Conservation (phyloP, 2,797 vertebrate species). For the Halcyon badia region DNA sequence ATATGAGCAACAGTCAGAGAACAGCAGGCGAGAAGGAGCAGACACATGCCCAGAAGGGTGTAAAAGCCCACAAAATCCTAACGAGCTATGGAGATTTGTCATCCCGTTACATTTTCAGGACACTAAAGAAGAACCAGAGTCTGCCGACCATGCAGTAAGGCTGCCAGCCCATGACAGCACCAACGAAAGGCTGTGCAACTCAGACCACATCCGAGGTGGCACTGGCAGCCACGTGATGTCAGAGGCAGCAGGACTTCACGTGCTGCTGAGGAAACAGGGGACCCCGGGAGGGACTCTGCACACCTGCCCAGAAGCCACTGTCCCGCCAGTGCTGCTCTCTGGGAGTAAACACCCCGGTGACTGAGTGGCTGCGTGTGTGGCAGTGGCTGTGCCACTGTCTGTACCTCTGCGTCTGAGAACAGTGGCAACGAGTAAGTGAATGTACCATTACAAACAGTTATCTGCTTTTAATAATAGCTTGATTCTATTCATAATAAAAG, state of each 20-base stretch:
- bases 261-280: background rate
- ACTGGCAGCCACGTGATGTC: accelerated
- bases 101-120: background rate
- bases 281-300: accelerated
- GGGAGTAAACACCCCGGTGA: accelerated
- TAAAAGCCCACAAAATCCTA: background rate
- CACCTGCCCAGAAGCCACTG: background rate
- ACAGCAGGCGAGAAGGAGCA: background rate
- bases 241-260: background rate
- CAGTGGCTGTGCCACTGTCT: accelerated
- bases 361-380: accelerated
- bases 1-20: background rate
- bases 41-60: accelerated
- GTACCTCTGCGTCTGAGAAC: accelerated
- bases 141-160: accelerated
- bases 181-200: background rate
- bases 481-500: background rate
- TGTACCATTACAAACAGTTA: accelerated
- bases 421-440: accelerated
- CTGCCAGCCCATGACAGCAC: background rate
- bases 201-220: accelerated
- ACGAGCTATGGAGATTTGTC: background rate
- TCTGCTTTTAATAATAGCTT: background rate
- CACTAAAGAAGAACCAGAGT: background rate
- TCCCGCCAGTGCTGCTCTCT: accelerated